A percentile compares a stretch with the other conserved stretches of the same genome.
phyloP scores from a whole-genome alignment of 2,888 invertebrate genomes.

The Amaurobius ferox region DNA sequence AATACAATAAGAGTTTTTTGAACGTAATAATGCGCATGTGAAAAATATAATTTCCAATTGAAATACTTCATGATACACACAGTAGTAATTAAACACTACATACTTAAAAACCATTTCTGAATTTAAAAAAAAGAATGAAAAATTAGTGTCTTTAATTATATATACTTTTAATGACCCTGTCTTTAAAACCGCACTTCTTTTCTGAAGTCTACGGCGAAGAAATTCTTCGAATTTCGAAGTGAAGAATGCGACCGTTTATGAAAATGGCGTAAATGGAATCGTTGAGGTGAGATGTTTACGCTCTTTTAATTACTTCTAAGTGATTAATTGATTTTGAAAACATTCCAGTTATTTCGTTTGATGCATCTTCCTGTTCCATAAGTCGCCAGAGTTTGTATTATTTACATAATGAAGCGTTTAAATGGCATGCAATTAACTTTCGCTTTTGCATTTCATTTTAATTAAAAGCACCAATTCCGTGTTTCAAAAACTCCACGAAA shows the following conservation, averaged over 20 bases:
- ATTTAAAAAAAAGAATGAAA: too few relatives aligned
- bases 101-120: too few relatives aligned
- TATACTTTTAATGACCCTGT: not conserved
- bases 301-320: constrained; percentile 54
- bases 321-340: constrained; percentile 51
- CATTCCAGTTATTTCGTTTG: constrained; percentile 33
- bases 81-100: too few relatives aligned
- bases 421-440: constrained; percentile 36
- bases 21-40: too few relatives aligned
- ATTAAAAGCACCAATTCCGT: constrained; percentile 19
- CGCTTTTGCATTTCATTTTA: constrained; percentile 39
- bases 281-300: constrained; percentile 24
- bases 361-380: constrained; percentile 25
- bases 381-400: constrained; percentile 18
- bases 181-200: not conserved
- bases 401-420: constrained; percentile 49
- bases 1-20: too few relatives aligned
- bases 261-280: constrained; percentile 14
- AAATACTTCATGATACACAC: too few relatives aligned
- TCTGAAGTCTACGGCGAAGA: not conserved
- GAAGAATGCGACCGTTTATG: constrained; percentile 29
- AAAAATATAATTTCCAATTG: too few relatives aligned
- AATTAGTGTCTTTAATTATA: not conserved
- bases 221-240: not conserved
- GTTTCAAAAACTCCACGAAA: not conserved